phyloP scores from a whole-genome alignment of 2,797 vertebrate species.

The Rhinoraja longicauda region DNA sequence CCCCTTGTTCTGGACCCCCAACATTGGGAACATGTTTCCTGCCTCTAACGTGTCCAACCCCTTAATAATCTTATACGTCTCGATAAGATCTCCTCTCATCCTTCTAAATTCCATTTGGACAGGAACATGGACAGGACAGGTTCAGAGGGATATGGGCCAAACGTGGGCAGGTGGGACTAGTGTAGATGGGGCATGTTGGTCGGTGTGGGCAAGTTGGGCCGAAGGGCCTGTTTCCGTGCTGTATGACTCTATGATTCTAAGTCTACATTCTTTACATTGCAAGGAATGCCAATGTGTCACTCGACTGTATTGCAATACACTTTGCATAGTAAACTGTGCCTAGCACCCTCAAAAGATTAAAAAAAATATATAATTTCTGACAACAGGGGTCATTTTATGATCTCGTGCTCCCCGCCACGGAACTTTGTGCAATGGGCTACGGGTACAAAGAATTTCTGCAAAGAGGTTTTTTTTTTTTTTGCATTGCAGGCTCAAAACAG shows the following conservation, averaged over 20 bases:
- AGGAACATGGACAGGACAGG: too few species aligned
- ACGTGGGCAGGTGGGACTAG: too few species aligned
- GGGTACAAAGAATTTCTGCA: neutral
- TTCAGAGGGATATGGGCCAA: too few species aligned
- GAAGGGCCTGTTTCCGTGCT: too few species aligned
- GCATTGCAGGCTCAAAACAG: neutral
- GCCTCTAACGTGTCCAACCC: too few species aligned
- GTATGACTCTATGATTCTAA: neutral
- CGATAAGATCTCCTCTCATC: too few species aligned
- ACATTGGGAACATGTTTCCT: too few species aligned
- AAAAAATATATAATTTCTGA: neutral
- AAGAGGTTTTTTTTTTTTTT: neutral
- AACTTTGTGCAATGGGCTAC: neutral
- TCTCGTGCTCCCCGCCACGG: neutral
- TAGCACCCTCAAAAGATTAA: neutral
- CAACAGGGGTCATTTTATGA: neutral
- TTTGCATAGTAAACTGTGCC: conserved; percentile 11
- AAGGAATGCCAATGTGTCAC: neutral
- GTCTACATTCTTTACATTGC: neutral
- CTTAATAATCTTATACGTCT: too few species aligned
- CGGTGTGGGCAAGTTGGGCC: too few species aligned
- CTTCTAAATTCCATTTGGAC: too few species aligned
- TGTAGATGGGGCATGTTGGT: too few species aligned
- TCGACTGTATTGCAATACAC: neutral
- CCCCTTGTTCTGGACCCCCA: too few species aligned